phyloP scores from a whole-genome alignment of 2,888 invertebrate genomes.

The Agrochola lychnidis region DNA sequence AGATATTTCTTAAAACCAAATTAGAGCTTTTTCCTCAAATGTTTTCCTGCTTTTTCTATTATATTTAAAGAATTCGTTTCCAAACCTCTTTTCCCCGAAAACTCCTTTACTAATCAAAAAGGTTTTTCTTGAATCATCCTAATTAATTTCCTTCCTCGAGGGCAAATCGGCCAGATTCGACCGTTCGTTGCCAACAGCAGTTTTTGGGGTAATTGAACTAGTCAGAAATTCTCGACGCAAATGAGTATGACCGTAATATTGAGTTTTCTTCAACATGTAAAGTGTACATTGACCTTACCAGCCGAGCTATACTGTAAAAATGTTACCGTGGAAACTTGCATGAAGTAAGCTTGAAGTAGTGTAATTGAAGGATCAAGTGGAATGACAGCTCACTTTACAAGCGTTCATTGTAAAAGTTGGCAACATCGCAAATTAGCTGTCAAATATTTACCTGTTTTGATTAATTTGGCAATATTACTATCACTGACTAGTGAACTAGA shows the following conservation, averaged over 20 bases:
- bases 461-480: too few species aligned
- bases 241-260: constrained; percentile 21
- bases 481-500: too few species aligned
- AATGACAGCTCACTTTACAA: background rate
- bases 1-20: background rate
- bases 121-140: constrained; percentile 3
- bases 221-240: constrained; percentile 26
- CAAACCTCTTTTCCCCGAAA: constrained; percentile 2
- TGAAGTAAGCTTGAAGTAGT: background rate
- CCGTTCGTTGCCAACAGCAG: constrained; percentile 4
- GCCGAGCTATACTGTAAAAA: background rate
- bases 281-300: constrained; percentile 42
- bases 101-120: constrained; percentile 11
- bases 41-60: constrained; percentile 4
- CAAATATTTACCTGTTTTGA: too few species aligned
- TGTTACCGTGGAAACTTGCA: background rate
- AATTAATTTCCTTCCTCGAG: background rate
- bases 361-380: background rate
- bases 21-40: background rate
- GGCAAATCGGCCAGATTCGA: background rate
- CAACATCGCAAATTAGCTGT: too few species aligned
- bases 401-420: too few species aligned
- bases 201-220: constrained; percentile 44
- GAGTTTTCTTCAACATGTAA: constrained; percentile 31
- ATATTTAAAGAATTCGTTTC: background rate